Evolutionary conservation across 2,113 vertebrate species (phyloP), one percentile per base, ranked within the genome.

Genomic region (Rhea pennata): DNA sequence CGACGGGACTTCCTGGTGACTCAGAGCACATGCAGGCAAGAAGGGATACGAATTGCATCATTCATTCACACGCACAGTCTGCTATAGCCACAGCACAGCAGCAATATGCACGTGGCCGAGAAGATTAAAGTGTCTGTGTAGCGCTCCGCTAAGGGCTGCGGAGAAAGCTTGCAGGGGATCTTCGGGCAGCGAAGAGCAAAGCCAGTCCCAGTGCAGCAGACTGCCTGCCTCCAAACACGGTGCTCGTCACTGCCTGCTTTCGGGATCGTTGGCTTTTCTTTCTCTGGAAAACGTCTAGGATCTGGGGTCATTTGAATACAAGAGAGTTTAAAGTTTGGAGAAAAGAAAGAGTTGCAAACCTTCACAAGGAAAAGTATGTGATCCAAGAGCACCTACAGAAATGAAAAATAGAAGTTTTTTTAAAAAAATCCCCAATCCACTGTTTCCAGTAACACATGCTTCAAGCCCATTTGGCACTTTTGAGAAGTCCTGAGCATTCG

Each of bases 101-200:
- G 54, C 7, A 3, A 23, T 3, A 21, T 0, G 2, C 27, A 22
- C 1, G 44, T 12, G n/a, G 56, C 22, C 2, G n/a, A 61, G 44
- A 15, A 27, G 58, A 53, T 74, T 67, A 36, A 11, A 14, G 5
- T 2, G 23, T 15, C 42, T 8, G 5, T 3, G 12, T 5, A 3
- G 2, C 3, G n/a, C 50, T n/a, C 53, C 20, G 62, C 51, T 40
- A 42, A 48, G 71, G 54, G 51, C 58, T 40, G 46, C 48, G 64
- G 50, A 20, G 50, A 36, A 29, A 69, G 64, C 42, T 11, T 3
- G 12, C 3, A 33, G 26, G 39, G 22, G 51, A 66, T 27, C 72
- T 54, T 39, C 3, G 48, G 39, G 39, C 13, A 29, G 22, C 33
- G 40, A 44, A 24, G 26, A 64, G 42, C 50, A 67, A 61, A 88